Evolutionary conservation across 2,888 invertebrate genomes (phyloP).

Genomic region (Rhyacophila evoluta): DNA sequence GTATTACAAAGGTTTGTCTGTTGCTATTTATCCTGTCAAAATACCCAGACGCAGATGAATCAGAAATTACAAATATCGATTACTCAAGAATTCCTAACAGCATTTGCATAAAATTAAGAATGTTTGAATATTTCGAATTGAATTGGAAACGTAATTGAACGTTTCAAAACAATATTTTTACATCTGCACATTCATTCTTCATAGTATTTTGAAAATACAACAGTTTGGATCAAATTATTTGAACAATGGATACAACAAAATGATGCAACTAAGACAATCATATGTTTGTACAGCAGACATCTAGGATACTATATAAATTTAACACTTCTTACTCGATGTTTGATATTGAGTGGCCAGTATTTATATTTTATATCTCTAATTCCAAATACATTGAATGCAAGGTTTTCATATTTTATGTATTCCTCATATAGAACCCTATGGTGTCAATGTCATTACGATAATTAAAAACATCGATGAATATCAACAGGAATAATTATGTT

Average conservation of each 20-base stretch:
- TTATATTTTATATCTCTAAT: too few relatives aligned
- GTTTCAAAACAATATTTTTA: neutral
- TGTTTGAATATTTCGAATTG: neutral
- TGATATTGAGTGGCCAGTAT: too few relatives aligned
- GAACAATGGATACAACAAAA: neutral
- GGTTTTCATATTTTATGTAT: too few relatives aligned
- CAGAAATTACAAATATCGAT: neutral
- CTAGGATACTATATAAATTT: too few relatives aligned
- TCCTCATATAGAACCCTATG: too few relatives aligned
- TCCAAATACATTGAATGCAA: too few relatives aligned
- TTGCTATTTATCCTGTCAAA: neutral
- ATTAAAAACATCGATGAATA: too few relatives aligned
- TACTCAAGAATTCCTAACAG: neutral
- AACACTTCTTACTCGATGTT: too few relatives aligned
- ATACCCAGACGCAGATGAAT: neutral
- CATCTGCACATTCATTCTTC: neutral
- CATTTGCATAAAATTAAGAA: neutral
- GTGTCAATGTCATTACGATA: too few relatives aligned
- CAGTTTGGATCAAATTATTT: too few relatives aligned
- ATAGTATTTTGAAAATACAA: neutral
- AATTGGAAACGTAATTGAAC: neutral
- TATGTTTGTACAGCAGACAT: neutral
- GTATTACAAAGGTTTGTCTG: too few relatives aligned
- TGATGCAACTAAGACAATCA: neutral
- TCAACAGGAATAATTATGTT: too few relatives aligned